Percentiles rank a stretch among this genome's conserved stretches.
These are phyloP conservation scores for Elgaria multicarinata DNA, from an alignment of 2,113 vertebrate genomes.

Conservation along the genomic window DNA sequence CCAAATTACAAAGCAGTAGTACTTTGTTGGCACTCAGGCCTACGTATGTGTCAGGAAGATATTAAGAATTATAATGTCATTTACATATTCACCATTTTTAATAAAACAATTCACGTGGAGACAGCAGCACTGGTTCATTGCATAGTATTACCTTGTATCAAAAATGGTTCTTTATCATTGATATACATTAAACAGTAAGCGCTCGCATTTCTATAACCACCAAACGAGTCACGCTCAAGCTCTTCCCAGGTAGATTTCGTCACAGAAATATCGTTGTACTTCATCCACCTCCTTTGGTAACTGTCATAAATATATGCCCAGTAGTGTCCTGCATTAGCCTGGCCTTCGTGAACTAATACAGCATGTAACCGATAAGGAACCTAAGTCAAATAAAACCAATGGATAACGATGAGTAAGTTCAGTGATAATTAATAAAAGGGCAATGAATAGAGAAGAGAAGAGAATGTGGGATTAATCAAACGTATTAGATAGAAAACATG, in stretches of 20 bases:
- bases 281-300: constrained; percentile 94
- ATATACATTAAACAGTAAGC: constrained; percentile 99
- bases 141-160: constrained; percentile 89
- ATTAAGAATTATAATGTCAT: not conserved
- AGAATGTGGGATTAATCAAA: not conserved
- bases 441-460: not conserved
- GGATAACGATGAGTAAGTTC: not conserved
- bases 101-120: not conserved
- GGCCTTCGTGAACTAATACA: constrained; percentile 96
- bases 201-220: constrained; percentile 96
- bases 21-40: too few species aligned
- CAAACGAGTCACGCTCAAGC: constrained; percentile 95
- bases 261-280: constrained; percentile 98
- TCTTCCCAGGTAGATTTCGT: constrained; percentile 98
- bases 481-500: not conserved
- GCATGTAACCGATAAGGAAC: constrained; percentile 97
- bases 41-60: not conserved
- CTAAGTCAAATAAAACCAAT: constrained; percentile 69
- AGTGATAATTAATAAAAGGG: constrained; percentile 13
- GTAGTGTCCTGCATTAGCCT: constrained; percentile 97
- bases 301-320: constrained; percentile 98
- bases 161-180: constrained; percentile 94
- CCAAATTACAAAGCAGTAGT: not conserved
- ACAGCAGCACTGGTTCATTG: not conserved
- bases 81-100: not conserved